A percentile compares a stretch with the other conserved stretches of the same genome.
Evolutionary conservation across 2,113 vertebrate species (phyloP).

Genomic region (Illadopsis cleaveri): DNA sequence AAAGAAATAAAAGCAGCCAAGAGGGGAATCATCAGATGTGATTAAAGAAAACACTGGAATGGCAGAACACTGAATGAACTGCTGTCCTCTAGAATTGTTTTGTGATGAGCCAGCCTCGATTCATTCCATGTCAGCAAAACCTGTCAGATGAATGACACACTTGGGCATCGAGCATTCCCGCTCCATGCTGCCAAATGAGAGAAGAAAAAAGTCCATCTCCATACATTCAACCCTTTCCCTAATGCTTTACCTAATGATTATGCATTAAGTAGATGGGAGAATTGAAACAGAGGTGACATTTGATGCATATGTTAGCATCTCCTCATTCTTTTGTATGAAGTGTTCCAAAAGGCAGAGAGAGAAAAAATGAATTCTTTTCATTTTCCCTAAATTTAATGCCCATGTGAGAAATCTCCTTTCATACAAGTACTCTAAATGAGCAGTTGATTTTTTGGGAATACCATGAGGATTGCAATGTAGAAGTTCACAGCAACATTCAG

Average conservation of each 20-base stretch:
- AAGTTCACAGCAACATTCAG: not conserved
- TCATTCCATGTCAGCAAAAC: slow-evolving; percentile 24
- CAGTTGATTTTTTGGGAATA: not conserved
- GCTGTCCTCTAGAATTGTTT: slow-evolving; percentile 16
- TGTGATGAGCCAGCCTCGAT: slow-evolving; percentile 21
- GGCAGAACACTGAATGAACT: not conserved
- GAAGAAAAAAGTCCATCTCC: slow-evolving; percentile 24
- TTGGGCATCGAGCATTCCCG: slow-evolving; percentile 10
- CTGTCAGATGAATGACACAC: slow-evolving; percentile 42
- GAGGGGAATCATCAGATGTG: not conserved
- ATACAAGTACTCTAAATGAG: not conserved
- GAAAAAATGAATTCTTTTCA: not conserved
- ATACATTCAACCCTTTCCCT: not conserved
- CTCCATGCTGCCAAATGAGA: slow-evolving; percentile 7
- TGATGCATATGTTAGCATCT: not conserved
- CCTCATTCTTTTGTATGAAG: not conserved
- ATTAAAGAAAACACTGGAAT: slow-evolving; percentile 2
- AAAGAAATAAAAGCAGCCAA: not conserved
- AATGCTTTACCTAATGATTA: slow-evolving; percentile 8
- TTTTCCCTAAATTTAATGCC: not conserved
- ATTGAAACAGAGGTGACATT: slow-evolving; percentile 4
- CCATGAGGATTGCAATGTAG: not conserved
- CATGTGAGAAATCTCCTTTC: not conserved
- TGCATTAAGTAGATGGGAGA: slow-evolving; percentile 9
- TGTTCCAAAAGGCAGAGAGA: not conserved